Evolutionary conservation across 2,113 vertebrate species (phyloP).

Genomic region (Polypterus senegalus): DNA sequence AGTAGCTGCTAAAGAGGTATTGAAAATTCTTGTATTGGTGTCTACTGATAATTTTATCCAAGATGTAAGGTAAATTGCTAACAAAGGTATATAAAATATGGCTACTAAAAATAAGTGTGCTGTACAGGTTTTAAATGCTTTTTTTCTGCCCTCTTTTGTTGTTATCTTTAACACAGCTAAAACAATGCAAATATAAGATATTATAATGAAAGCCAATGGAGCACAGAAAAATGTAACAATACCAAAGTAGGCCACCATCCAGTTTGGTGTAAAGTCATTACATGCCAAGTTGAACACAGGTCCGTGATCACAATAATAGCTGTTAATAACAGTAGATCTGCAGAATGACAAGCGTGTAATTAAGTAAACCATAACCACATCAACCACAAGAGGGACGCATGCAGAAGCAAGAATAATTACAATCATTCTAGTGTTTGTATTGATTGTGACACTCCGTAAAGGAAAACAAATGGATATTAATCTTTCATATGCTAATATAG

Average conservation of each 20-base stretch:
- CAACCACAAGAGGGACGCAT: background rate
- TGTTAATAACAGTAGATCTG: conserved; percentile 32
- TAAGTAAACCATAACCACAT: rapidly evolving
- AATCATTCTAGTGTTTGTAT: conserved; percentile 31
- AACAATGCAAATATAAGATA: conserved; percentile 37
- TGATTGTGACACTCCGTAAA: conserved; percentile 34
- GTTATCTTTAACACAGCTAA: conserved; percentile 40
- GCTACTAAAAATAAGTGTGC: conserved; percentile 42
- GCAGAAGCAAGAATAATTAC: conserved; percentile 27
- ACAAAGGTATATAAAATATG: conserved; percentile 40
- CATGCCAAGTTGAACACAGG: conserved; percentile 43
- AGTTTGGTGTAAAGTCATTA: conserved; percentile 33
- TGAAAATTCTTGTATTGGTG: conserved; percentile 31
- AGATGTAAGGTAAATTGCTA: conserved; percentile 23
- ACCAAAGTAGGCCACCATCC: conserved; percentile 12
- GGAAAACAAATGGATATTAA: conserved; percentile 47
- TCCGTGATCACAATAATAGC: conserved; percentile 48
- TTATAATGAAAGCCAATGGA: conserved; percentile 28
- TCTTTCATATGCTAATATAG: conserved; percentile 41
- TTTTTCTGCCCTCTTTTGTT: conserved; percentile 22
- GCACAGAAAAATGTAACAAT: background rate
- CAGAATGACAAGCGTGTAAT: conserved; percentile 42
- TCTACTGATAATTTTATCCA: conserved; percentile 22
- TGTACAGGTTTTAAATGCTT: conserved; percentile 36
- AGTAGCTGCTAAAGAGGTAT: conserved; percentile 36